phyloP scores from a whole-genome alignment of 2,113 vertebrate species.

The Lethenteron reissneri region DNA sequence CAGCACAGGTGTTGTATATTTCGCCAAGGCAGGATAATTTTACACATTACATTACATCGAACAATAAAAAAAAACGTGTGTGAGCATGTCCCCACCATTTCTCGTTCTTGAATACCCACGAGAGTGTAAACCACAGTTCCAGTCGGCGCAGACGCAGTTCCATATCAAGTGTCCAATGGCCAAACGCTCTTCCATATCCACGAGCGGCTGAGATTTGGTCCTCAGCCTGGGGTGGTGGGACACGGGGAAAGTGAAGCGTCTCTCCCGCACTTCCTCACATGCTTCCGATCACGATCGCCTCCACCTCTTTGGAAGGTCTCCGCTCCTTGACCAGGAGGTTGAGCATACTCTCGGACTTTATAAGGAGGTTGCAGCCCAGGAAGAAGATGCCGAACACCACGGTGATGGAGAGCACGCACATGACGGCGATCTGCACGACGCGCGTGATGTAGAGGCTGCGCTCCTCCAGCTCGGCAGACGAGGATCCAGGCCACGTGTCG shows the following conservation, averaged over 20 bases:
- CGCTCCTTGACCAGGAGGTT: conserved; percentile 90
- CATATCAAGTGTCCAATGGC: too few relatives aligned
- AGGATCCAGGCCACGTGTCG: conserved; percentile 25
- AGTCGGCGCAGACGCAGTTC: too few relatives aligned
- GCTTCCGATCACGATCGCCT: conserved; percentile 58
- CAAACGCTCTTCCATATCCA: too few relatives aligned
- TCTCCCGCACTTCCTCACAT: neutral
- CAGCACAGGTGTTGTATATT: too few relatives aligned
- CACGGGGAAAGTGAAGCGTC: neutral
- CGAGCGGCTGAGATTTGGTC: too few relatives aligned
- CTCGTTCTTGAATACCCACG: too few relatives aligned
- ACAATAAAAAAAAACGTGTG: too few relatives aligned
- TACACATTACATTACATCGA: too few relatives aligned
- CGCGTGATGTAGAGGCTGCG: conserved; percentile 71
- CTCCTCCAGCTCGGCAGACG: conserved; percentile 43
- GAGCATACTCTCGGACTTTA: conserved; percentile 96
- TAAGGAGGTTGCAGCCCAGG: conserved; percentile 86
- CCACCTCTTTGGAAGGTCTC: conserved; percentile 72
- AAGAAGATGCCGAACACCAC: conserved; percentile 96
- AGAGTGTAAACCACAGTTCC: too few relatives aligned
- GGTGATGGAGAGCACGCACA: conserved; percentile 90
- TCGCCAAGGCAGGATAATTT: too few relatives aligned
- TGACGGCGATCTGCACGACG: conserved; percentile 90
- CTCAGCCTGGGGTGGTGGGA: too few relatives aligned
- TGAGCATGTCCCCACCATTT: too few relatives aligned